A percentile compares a stretch with the other conserved stretches of the same genome.
Evolutionary conservation across 2,888 invertebrate genomes (phyloP).

Genomic region (Polymixis flavicincta): DNA sequence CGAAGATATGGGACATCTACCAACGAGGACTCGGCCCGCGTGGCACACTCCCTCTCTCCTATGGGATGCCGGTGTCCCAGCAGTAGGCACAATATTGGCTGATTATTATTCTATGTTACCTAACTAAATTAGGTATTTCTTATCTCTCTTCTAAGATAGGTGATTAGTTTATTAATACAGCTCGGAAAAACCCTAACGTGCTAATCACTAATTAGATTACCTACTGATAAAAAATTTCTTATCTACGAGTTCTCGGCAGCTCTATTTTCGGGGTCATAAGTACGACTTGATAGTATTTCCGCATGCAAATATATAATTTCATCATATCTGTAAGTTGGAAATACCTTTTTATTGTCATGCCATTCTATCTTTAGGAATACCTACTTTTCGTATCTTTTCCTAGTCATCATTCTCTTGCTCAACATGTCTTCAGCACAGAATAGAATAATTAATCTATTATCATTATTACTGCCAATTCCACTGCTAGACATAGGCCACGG

Average conservation of each 20-base stretch:
- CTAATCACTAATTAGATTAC: conserved; percentile 32
- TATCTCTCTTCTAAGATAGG: neutral
- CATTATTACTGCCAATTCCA: too few species aligned
- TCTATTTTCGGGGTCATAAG: neutral
- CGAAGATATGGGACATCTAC: too few species aligned
- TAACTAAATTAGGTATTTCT: neutral
- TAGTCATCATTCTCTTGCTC: too few species aligned
- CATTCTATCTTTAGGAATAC: neutral
- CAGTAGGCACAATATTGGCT: too few species aligned
- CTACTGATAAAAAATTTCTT: conserved; percentile 27
- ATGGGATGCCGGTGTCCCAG: too few species aligned
- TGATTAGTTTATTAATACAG: neutral
- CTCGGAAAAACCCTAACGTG: conserved; percentile 22
- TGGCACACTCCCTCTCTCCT: too few species aligned
- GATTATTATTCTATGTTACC: neutral
- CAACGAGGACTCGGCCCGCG: too few species aligned
- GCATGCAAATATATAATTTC: conserved; percentile 7
- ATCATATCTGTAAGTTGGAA: neutral
- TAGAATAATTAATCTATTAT: too few species aligned
- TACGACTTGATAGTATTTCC: neutral
- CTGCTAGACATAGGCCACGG: too few species aligned
- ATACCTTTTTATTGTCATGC: neutral
- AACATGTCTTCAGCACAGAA: too few species aligned
- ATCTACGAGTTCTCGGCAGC: conserved; percentile 29
- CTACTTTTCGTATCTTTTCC: neutral